These are phyloP conservation scores for Daubentonia madagascariensis DNA, from an alignment of 2,113 vertebrate genomes.

Conservation along the genomic window DNA sequence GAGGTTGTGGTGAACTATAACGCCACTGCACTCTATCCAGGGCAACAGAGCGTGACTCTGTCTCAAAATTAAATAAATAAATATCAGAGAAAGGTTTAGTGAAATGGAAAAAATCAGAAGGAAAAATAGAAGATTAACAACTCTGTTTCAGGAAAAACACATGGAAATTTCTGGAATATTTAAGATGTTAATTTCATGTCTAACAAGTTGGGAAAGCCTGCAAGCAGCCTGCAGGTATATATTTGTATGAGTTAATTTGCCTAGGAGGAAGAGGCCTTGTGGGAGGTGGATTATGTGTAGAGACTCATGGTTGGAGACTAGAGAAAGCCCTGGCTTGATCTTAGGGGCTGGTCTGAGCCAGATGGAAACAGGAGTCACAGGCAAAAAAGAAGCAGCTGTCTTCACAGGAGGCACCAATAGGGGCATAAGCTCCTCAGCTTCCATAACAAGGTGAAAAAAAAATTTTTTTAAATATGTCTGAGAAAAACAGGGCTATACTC, in stretches of 20 bases:
- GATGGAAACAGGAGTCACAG: background rate
- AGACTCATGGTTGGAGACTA: background rate
- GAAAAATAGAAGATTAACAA: background rate
- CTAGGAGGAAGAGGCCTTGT: background rate
- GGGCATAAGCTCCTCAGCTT: background rate
- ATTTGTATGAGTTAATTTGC: background rate
- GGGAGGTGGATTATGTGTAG: background rate
- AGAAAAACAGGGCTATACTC: background rate
- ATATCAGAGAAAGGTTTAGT: background rate
- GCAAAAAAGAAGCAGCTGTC: background rate
- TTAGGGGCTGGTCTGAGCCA: background rate
- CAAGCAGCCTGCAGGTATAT: background rate
- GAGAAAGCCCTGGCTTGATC: background rate
- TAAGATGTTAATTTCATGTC: background rate
- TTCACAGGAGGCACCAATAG: background rate
- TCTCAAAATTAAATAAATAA: background rate
- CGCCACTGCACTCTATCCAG: background rate
- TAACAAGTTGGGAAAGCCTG: background rate
- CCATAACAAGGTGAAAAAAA: background rate
- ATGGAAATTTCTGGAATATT: background rate
- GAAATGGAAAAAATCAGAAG: background rate
- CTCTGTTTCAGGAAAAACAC: background rate
- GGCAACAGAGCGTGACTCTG: background rate
- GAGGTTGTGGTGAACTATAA: background rate
- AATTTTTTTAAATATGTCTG: background rate